Evolutionary conservation across 2,797 vertebrate species (phyloP), one percentile per base, ranked within the genome.

Genomic region (Gymnoscopelus braueri): DNA sequence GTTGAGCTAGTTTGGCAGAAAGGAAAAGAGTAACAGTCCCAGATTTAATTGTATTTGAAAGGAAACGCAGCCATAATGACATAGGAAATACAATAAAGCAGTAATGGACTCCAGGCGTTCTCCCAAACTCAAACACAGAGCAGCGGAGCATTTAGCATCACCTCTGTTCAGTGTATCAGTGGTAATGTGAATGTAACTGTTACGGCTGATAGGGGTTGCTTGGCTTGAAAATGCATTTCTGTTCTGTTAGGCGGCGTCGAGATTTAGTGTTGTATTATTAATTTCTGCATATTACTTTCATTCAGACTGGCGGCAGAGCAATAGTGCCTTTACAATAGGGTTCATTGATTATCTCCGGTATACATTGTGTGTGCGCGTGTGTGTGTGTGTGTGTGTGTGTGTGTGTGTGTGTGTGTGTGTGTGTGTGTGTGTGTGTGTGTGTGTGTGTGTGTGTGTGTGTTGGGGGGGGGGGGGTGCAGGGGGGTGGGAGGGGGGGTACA

Each of bases 231-330:
- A 53, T 5, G n/a, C 26, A 50, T 63, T 79, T 87, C 71, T 83
- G 73, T 84, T 78, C 67, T 79, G 64, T 77, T 80, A 72, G 67
- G 68, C 69, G 51, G 5, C 80, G 72, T 87, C 87, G 70, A 83
- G 59, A 87, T 77, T 79, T 71, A 86, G 79, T 82, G 85, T 83
- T 89, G 76, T 91, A 90, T 92, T 92, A 94, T 92, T 93, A 80
- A 92, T 91, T 85, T 44, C 68, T 70, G 79, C 81, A 86, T 81
- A 84, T 85, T 88, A 61, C 86, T 90, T 78, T 88, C 74, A 77
- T 80, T 89, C 82, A 32, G 73, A 62, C 70, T 71, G 70, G 67
- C 79, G 83, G 19, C 87, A 83, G 87, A 91, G 71, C 82, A 60
- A 87, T 79, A 84, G 63, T 75, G 83, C 84, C 68, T 84, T 84